These are phyloP conservation scores for Etheostoma nigrum DNA, from an alignment of 2,797 vertebrate genomes.

Conservation along the genomic window DNA sequence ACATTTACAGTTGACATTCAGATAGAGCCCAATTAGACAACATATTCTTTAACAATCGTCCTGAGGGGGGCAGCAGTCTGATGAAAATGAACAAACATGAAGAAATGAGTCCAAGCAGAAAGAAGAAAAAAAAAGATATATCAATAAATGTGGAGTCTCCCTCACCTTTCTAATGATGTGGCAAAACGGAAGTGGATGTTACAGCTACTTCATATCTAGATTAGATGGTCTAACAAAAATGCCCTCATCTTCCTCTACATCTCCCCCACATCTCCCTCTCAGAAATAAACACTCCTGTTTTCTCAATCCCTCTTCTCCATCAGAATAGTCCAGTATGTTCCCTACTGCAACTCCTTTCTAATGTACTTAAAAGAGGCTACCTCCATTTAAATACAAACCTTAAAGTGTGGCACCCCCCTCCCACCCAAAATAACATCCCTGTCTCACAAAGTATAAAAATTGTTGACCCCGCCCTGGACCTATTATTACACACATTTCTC, in stretches of 20 bases:
- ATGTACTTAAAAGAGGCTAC: slow-evolving; percentile 76
- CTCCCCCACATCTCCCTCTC: slow-evolving; percentile 41
- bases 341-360: slow-evolving; percentile 54
- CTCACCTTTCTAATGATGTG: slow-evolving; percentile 49
- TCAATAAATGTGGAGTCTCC: slow-evolving; percentile 33
- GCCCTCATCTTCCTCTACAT: slow-evolving; percentile 54
- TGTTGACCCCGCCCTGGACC: slow-evolving; percentile 58
- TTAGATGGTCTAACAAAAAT: slow-evolving; percentile 64
- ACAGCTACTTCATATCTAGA: slow-evolving; percentile 70
- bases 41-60: slow-evolving; percentile 59
- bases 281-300: slow-evolving; percentile 45
- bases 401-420: slow-evolving; percentile 67
- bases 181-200: slow-evolving; percentile 63
- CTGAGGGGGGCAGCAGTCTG: slow-evolving; percentile 68
- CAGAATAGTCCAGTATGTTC: slow-evolving; percentile 60
- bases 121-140: slow-evolving; percentile 19
- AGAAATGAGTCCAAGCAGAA: slow-evolving; percentile 59
- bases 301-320: slow-evolving; percentile 20
- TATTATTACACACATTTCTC: slow-evolving; percentile 76
- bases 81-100: slow-evolving; percentile 57
- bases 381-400: slow-evolving; percentile 83
- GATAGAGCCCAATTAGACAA: slow-evolving; percentile 72
- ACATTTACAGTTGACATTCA: slow-evolving; percentile 82
- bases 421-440: slow-evolving; percentile 66
- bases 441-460: slow-evolving; percentile 83